These are phyloP conservation scores for Acleris cristana DNA, from an alignment of 2,888 invertebrate genomes.

Conservation along the genomic window DNA sequence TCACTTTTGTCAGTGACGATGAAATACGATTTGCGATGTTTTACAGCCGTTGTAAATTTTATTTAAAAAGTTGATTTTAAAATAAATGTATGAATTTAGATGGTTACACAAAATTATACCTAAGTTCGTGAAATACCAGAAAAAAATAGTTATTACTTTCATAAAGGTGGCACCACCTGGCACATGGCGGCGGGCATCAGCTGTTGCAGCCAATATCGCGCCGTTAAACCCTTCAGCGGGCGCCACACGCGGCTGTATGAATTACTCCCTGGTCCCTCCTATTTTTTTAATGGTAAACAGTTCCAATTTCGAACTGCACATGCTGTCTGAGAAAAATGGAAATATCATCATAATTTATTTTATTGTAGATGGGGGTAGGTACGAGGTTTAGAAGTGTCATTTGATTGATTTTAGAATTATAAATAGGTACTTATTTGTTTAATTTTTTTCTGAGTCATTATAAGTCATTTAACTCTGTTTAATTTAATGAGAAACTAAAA, in stretches of 20 bases:
- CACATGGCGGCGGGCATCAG: conserved; percentile 44
- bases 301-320: conserved; percentile 34
- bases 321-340: conserved; percentile 16
- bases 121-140: not conserved
- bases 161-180: conserved; percentile 51
- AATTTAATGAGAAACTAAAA: no score
- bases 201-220: conserved; percentile 50
- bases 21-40: conserved; percentile 16
- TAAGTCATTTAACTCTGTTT: no score
- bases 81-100: no score
- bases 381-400: not conserved
- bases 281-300: conserved; percentile 27
- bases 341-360: not conserved
- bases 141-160: conserved; percentile 40
- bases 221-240: conserved; percentile 41
- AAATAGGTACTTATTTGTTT: not conserved
- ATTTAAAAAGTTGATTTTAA: no score
- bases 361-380: not conserved
- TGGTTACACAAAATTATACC: no score
- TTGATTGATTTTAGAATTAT: not conserved
- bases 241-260: conserved; percentile 34
- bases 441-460: no score
- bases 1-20: conserved; percentile 17
- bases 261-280: conserved; percentile 35
- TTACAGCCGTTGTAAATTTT: conserved; percentile 18